Evolutionary conservation across 1,140 invertebrate genomes (phyloP).

Genomic region (Atta texana): DNA sequence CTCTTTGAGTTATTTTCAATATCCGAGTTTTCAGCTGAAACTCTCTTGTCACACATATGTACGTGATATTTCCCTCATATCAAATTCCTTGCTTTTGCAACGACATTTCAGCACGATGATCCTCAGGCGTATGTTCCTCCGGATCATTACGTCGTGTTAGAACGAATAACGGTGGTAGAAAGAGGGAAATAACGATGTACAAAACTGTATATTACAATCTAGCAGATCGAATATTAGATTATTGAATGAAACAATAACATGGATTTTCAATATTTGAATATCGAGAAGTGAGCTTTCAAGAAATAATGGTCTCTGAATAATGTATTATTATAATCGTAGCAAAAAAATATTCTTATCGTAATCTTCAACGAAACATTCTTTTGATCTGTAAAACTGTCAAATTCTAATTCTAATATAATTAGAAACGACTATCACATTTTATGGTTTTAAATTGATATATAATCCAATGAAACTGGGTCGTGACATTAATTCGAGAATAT

Average conservation of each 20-base stretch:
- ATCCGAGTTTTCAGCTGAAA: constrained; percentile 44
- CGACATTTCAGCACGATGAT: constrained; percentile 37
- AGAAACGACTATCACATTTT: background rate
- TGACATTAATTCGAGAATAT: constrained; percentile 35
- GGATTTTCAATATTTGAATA: constrained; percentile 17
- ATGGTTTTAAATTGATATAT: background rate
- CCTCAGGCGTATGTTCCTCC: constrained; percentile 16
- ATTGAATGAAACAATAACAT: constrained; percentile 18
- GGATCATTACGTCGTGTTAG: constrained; percentile 48
- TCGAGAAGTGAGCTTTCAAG: background rate
- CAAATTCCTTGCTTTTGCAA: constrained; percentile 42
- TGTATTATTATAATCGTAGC: constrained; percentile 34
- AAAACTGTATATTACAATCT: background rate
- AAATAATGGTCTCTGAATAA: constrained; percentile 5
- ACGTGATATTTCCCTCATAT: constrained; percentile 38
- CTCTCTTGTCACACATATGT: constrained; percentile 10
- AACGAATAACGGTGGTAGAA: background rate
- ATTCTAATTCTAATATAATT: too few species aligned
- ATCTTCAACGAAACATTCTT: background rate
- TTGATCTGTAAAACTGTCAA: background rate
- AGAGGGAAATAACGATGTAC: background rate
- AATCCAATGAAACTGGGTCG: background rate
- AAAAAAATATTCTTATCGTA: background rate
- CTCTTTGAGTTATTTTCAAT: constrained; percentile 42
- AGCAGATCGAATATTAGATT: background rate